These are phyloP conservation scores for Pentamera pediparva DNA, from an alignment of 53 echinoderm and acorn worm genomes.

Conservation along the genomic window DNA sequence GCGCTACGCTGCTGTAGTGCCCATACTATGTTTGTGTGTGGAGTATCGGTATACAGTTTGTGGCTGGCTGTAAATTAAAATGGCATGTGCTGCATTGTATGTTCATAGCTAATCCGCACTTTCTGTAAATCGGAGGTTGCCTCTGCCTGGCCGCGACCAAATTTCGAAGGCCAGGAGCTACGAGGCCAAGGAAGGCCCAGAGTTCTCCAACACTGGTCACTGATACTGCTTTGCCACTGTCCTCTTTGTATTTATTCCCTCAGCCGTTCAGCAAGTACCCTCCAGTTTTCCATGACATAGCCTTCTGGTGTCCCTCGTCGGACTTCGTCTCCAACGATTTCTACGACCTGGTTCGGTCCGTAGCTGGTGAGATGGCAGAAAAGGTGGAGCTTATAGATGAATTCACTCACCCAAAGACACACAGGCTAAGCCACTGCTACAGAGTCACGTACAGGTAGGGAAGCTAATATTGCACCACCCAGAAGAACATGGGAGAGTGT, in stretches of 20 bases:
- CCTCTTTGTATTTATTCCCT: not conserved
- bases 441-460: slow-evolving; percentile 72
- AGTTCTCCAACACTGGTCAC: not conserved
- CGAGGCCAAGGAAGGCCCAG: not conserved
- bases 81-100: no score
- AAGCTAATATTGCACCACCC: no score
- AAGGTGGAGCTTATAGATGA: slow-evolving; percentile 75
- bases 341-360: slow-evolving; percentile 80
- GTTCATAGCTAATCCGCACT: no score
- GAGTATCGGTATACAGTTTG: no score
- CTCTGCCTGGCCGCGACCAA: no score
- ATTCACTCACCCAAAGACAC: slow-evolving; percentile 79
- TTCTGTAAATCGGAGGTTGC: no score
- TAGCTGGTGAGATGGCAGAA: slow-evolving; percentile 90
- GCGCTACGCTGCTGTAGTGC: no score
- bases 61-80: no score
- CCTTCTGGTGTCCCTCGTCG: slow-evolving; percentile 68
- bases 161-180: not conserved
- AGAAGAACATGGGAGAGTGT: no score
- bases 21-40: no score
- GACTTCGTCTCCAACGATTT: slow-evolving; percentile 78
- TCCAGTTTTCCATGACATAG: slow-evolving; percentile 67
- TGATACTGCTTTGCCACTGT: not conserved
- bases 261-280: slow-evolving; percentile 98
- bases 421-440: slow-evolving; percentile 72